These are phyloP conservation scores for Unio pictorum DNA, from an alignment of 2,888 invertebrate genomes.

Conservation along the genomic window DNA sequence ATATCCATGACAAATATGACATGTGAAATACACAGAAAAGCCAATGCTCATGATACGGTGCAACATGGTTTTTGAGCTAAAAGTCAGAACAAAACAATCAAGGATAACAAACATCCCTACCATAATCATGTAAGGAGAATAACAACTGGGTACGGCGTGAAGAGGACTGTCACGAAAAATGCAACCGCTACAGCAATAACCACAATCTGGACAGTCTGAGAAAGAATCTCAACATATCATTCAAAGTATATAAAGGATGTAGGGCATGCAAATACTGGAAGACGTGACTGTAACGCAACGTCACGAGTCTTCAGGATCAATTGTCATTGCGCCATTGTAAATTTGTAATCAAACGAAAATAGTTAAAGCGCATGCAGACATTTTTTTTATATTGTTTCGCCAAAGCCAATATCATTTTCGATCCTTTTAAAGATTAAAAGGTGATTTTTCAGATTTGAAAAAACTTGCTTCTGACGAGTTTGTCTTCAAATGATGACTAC, in stretches of 20 bases:
- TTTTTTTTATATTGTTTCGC: slow-evolving; percentile 7
- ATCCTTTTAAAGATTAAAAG: slow-evolving; percentile 13
- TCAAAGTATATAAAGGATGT: slow-evolving; percentile 59
- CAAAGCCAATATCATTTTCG: slow-evolving; percentile 24
- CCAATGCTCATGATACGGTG: slow-evolving; percentile 64
- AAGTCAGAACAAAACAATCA: slow-evolving; percentile 39
- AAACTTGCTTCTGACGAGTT: slow-evolving; percentile 10
- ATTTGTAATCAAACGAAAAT: slow-evolving; percentile 90
- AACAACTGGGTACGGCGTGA: slow-evolving; percentile 60
- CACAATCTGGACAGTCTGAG: slow-evolving; percentile 57
- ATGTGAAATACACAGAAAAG: slow-evolving; percentile 61
- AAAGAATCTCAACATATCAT: slow-evolving; percentile 56
- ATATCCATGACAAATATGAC: slow-evolving; percentile 54
- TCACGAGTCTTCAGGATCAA: slow-evolving; percentile 53
- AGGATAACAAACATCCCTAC: slow-evolving; percentile 58
- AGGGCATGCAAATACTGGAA: slow-evolving; percentile 49
- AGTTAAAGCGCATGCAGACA: slow-evolving; percentile 80
- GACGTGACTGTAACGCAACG: slow-evolving; percentile 37
- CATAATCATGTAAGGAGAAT: slow-evolving; percentile 55
- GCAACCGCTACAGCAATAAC: slow-evolving; percentile 58
- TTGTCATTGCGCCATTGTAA: slow-evolving; percentile 75
- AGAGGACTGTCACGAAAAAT: slow-evolving; percentile 56
- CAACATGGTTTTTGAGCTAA: slow-evolving; percentile 63
- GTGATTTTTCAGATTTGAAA: slow-evolving; percentile 1
- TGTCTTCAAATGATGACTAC: slow-evolving; percentile 3